A percentile compares a stretch with the other conserved stretches of the same genome.
phyloP scores from a whole-genome alignment of 2,888 invertebrate genomes.

The Agrochola lychnidis region DNA sequence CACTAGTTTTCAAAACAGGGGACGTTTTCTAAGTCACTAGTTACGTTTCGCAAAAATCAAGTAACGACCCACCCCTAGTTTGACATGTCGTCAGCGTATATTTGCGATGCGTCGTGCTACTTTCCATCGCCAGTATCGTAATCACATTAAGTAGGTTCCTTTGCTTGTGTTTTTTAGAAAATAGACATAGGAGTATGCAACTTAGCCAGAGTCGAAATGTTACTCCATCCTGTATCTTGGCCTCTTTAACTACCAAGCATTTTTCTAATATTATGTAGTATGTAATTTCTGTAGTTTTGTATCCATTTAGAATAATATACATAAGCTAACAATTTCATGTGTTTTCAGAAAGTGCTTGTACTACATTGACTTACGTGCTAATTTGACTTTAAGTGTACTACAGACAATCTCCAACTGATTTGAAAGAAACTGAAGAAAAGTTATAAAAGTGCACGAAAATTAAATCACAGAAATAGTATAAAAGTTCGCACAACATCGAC shows the following conservation, averaged over 20 bases:
- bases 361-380: conserved; percentile 4
- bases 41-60: too few species aligned
- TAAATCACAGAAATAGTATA: conserved; percentile 3
- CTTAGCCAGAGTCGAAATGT: conserved; percentile 1
- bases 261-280: conserved; percentile 12
- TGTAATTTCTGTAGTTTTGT: conserved; percentile 16
- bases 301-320: conserved; percentile 2
- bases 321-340: conserved; percentile 22
- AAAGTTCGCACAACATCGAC: conserved; percentile 6
- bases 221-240: neutral
- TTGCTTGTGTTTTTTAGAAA: conserved; percentile 33
- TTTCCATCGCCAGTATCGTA: conserved; percentile 38
- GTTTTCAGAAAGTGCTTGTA: conserved; percentile 48
- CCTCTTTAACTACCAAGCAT: conserved; percentile 1
- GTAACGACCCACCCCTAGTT: too few species aligned
- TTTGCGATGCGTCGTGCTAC: conserved; percentile 11
- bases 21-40: too few species aligned
- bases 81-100: too few species aligned
- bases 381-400: conserved; percentile 23
- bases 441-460: conserved; percentile 32
- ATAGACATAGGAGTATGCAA: conserved; percentile 20
- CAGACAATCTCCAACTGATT: conserved; percentile 6
- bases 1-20: too few species aligned
- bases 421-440: conserved; percentile 1
- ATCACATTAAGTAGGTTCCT: conserved; percentile 42